A percentile compares a stretch with the other conserved stretches of the same genome.
phyloP scores from a whole-genome alignment of 2,888 invertebrate genomes.

The Plutella xylostella region DNA sequence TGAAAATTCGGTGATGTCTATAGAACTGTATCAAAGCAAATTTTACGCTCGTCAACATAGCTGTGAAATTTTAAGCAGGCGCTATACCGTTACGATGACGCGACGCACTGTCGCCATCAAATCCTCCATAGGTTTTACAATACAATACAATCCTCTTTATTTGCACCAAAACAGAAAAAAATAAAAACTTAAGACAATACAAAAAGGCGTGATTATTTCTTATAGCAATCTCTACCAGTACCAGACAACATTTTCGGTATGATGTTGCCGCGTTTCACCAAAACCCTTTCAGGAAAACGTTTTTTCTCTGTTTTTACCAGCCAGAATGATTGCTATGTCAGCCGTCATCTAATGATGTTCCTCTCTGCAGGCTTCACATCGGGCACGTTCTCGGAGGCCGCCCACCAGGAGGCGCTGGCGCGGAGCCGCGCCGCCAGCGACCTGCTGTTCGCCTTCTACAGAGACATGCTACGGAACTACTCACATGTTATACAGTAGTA shows the following conservation, averaged over 20 bases:
- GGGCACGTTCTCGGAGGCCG: slow-evolving; percentile 75
- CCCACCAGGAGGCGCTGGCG: slow-evolving; percentile 75
- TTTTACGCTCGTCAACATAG: neutral
- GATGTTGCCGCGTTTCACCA: neutral
- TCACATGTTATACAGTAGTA: slow-evolving; percentile 51
- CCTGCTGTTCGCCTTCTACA: slow-evolving; percentile 79
- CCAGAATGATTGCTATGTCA: neutral
- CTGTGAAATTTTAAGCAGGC: neutral
- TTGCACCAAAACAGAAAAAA: no score
- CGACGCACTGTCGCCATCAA: no score
- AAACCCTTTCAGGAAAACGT: neutral
- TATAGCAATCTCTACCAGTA: no score
- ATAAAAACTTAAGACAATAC: no score
- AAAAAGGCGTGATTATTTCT: no score
- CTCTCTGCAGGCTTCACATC: slow-evolving; percentile 74
- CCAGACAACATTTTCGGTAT: neutral
- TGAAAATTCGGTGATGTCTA: neutral
- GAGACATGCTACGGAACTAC: slow-evolving; percentile 72
- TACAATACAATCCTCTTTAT: no score
- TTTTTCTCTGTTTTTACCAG: neutral
- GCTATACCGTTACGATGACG: no score
- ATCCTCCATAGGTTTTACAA: neutral
- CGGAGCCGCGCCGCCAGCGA: slow-evolving; percentile 75
- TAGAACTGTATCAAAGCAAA: neutral
- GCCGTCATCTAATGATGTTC: neutral